These are phyloP conservation scores for Crocuta crocuta DNA, from an alignment of 2,113 vertebrate genomes.

Conservation along the genomic window DNA sequence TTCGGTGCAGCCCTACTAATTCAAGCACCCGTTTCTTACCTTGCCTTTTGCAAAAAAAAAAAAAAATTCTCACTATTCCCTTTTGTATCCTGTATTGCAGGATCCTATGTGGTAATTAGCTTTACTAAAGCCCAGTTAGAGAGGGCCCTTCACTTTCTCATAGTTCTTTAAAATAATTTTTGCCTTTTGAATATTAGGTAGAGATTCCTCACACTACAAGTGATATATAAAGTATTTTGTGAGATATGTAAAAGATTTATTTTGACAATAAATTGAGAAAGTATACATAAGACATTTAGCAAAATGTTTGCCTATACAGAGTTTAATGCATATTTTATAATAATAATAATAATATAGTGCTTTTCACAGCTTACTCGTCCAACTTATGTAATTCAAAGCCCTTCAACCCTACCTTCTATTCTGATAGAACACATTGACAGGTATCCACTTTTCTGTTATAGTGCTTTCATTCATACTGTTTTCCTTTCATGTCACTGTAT, in stretches of 20 bases:
- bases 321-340: constrained; percentile 32
- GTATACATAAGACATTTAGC: not conserved
- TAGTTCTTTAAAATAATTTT: not conserved
- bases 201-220: not conserved
- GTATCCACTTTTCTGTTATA: not conserved
- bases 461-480: not conserved
- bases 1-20: not conserved
- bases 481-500: not conserved
- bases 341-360: not conserved
- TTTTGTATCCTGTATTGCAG: not conserved
- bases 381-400: not conserved
- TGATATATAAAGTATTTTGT: not conserved
- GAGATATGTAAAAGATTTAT: not conserved
- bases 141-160: not conserved
- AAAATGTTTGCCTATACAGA: constrained; percentile 13
- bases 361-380: not conserved
- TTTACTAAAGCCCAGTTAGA: not conserved
- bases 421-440: not conserved
- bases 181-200: not conserved
- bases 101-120: not conserved
- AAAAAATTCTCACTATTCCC: not conserved
- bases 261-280: not conserved
- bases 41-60: not conserved
- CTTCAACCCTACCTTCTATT: not conserved
- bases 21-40: not conserved